Evolutionary conservation across 2,113 vertebrate genomes (phyloP).

Genomic region (Otocyon megalotis): DNA sequence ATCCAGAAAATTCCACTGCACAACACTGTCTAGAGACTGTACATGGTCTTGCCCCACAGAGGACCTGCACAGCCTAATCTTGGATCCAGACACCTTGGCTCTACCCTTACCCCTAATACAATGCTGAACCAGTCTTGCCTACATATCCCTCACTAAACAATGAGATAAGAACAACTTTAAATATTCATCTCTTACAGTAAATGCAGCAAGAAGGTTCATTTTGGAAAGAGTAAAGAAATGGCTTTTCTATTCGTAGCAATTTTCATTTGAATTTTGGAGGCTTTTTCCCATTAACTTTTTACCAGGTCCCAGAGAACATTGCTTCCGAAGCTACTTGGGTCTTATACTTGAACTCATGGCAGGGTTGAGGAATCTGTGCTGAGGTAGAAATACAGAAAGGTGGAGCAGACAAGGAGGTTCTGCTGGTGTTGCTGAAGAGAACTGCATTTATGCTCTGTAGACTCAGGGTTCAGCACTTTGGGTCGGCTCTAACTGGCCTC

Average conservation of each 20-base stretch:
- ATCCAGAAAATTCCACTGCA: background rate
- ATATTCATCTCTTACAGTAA: background rate
- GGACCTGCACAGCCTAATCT: background rate
- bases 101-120: background rate
- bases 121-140: background rate
- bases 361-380: background rate
- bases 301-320: background rate
- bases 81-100: background rate
- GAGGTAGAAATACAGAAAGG: background rate
- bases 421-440: background rate
- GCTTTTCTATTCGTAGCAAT: background rate
- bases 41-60: background rate
- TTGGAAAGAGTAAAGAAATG: background rate
- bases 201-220: background rate
- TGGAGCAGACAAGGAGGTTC: background rate
- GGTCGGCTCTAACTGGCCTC: background rate
- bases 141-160: background rate
- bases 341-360: background rate
- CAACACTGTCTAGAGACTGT: background rate
- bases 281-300: background rate
- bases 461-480: background rate
- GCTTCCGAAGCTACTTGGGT: background rate
- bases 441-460: background rate
- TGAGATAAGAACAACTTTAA: background rate
- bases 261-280: slow-evolving; percentile 17